Conservation (phyloP, 2,888 invertebrate species). For the Argynnis bischoffii region DNA sequence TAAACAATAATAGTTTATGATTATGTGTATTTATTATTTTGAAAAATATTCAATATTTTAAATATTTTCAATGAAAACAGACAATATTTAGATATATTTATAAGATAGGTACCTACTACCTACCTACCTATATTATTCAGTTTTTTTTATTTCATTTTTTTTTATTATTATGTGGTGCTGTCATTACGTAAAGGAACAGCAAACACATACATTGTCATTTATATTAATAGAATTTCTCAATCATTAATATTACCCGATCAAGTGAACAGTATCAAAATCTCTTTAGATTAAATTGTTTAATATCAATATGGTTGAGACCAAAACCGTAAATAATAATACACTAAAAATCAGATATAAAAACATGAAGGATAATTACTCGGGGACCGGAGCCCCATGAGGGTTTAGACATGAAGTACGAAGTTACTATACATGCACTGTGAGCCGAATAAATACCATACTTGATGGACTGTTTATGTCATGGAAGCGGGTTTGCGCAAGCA, state of each 20-base stretch:
- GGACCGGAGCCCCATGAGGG: constrained; percentile 69
- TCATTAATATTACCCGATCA: constrained; percentile 9
- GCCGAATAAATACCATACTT: constrained; percentile 67
- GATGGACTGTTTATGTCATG: constrained; percentile 78
- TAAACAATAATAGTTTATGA: too few relatives aligned
- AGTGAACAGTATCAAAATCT: constrained; percentile 25
- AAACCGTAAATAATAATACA: constrained; percentile 78
- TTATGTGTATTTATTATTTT: too few relatives aligned
- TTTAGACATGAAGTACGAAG: constrained; percentile 59
- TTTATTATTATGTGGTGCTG: too few relatives aligned
- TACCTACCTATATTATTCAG: too few relatives aligned
- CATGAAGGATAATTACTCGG: constrained; percentile 80
- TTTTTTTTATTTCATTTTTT: too few relatives aligned
- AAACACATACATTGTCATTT: too few relatives aligned
- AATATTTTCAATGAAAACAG: too few relatives aligned
- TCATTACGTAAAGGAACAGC: too few relatives aligned
- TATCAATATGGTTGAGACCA: constrained; percentile 54
- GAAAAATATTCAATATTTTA: too few relatives aligned
- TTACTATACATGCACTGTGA: constrained; percentile 46
- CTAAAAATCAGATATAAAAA: constrained; percentile 79
- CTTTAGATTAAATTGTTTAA: constrained; percentile 42
- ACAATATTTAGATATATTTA: too few relatives aligned
- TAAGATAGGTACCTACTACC: too few relatives aligned
- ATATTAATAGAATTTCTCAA: background rate
- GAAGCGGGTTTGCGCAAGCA: constrained; percentile 83